Percentiles rank a stretch among this genome's conserved stretches.
phyloP scores from a whole-genome alignment of 2,113 vertebrate genomes.

The Boleophthalmus pectinirostris region DNA sequence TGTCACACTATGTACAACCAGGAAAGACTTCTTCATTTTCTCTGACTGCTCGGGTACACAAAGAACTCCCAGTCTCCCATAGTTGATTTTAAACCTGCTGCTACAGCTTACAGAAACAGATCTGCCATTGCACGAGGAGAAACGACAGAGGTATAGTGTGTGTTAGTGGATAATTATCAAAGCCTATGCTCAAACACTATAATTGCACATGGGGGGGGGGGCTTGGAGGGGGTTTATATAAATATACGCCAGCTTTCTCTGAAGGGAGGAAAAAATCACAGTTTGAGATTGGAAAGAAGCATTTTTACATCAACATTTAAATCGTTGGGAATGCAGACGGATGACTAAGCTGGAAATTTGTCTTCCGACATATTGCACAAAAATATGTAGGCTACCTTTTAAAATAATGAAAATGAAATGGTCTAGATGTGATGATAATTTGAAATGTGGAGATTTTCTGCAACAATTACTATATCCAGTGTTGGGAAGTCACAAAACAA shows the following conservation, averaged over 20 bases:
- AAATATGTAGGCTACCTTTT: slow-evolving; percentile 21
- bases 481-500: no score
- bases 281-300: slow-evolving; percentile 45
- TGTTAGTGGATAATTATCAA: slow-evolving; percentile 57
- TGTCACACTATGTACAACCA: slow-evolving; percentile 31
- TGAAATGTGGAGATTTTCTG: slow-evolving; percentile 58
- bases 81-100: slow-evolving; percentile 52
- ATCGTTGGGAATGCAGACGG: slow-evolving; percentile 1
- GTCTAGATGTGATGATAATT: slow-evolving; percentile 50
- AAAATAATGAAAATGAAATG: slow-evolving; percentile 31
- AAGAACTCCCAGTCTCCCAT: slow-evolving; percentile 26
- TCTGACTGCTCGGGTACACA: slow-evolving; percentile 20
- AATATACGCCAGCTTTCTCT: slow-evolving; percentile 33
- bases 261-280: slow-evolving; percentile 29
- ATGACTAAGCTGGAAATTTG: neutral
- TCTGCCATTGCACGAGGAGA: slow-evolving; percentile 20
- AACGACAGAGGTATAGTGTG: slow-evolving; percentile 6
- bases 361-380: neutral
- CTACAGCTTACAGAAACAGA: slow-evolving; percentile 36
- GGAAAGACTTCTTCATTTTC: slow-evolving; percentile 8
- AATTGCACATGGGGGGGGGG: slow-evolving; percentile 45
- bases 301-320: slow-evolving; percentile 30
- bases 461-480: slow-evolving; percentile 28
- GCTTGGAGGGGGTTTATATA: slow-evolving; percentile 22
- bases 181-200: slow-evolving; percentile 54